Base-by-base conservation (phyloP, 2,888 invertebrate genomes). In the Aspidiotus rigidus region DNA sequence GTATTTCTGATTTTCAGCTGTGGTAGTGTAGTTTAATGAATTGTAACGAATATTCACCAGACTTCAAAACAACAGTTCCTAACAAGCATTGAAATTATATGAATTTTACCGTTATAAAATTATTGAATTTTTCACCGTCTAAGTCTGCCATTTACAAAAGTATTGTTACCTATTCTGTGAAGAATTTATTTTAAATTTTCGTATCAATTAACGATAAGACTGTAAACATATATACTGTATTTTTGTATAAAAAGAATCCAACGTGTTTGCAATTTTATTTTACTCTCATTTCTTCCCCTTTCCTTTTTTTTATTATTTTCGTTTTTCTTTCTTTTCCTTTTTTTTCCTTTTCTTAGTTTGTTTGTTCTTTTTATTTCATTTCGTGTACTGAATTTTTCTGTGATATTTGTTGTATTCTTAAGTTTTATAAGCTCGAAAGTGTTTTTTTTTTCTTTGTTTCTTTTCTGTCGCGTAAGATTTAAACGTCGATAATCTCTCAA, bases 141-240 rank as follows among this genome's bases (percentile, higher is more conserved):
- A 69, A 69, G 69, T 69, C 69, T 69, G 69, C 69, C 69, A 69
- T 69, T 69, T 67, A 57, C 59, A 67, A 63, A 62, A 69, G 69
- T 69, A 69, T 69, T 69, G 69, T 69, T 69, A 69, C 69, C 69
- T 69, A 56, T 62, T 62, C 62, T 69, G 57, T 57, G 62, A 69
- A 57, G 63, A 62, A 63, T 62, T 56, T 69, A 39, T 60, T 67
- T 67, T 67, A 60, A 67, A 67, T 60, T 67, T 67, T 67, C 67
- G 67, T 67, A 67, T 67, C 67, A 67, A 67, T 67, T 67, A 67
- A 67, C 60, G 39, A 67, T 67, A 67, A 67, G 67, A 67, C 67
- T 67, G 67, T 67, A 60, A 67, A 67, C 67, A 49, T 67, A 59
- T 64, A 67, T 67, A 60, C 60, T 67, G 60, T 67, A 67, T 67